phyloP scores from a whole-genome alignment of 2,888 invertebrate species.

The Polia nebulosa region DNA sequence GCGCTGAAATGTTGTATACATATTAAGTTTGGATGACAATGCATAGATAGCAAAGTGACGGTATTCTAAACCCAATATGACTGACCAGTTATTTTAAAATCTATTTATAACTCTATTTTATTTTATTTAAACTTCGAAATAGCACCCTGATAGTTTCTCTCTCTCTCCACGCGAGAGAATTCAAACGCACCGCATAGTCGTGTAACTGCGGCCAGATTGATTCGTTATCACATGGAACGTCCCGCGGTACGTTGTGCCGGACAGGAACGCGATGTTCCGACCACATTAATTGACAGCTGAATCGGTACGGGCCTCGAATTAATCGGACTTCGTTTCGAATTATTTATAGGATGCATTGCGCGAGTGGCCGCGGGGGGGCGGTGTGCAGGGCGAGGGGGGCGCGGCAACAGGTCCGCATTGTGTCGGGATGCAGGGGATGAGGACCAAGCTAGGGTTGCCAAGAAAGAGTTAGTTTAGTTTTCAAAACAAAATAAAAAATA shows the following conservation, averaged over 20 bases:
- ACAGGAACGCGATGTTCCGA: slow-evolving; percentile 66
- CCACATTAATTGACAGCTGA: slow-evolving; percentile 89
- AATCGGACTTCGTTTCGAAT: slow-evolving; percentile 86
- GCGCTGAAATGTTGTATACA: too few species aligned
- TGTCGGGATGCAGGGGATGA: slow-evolving; percentile 86
- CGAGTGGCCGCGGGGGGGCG: slow-evolving; percentile 70
- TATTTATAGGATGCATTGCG: slow-evolving; percentile 86
- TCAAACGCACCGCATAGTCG: slow-evolving; percentile 44
- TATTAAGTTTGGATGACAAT: too few species aligned
- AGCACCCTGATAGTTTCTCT: background rate
- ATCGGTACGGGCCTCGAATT: slow-evolving; percentile 88
- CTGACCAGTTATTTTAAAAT: too few species aligned
- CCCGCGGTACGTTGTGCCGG: slow-evolving; percentile 41
- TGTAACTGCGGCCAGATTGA: slow-evolving; percentile 53
- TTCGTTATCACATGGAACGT: slow-evolving; percentile 62
- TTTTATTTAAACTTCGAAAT: background rate
- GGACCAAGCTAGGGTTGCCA: slow-evolving; percentile 75
- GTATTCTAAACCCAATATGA: too few species aligned
- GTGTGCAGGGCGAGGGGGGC: slow-evolving; percentile 47
- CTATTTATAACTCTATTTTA: background rate
- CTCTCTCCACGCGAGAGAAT: background rate
- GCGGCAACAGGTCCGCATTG: slow-evolving; percentile 87
- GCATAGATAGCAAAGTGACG: too few species aligned
- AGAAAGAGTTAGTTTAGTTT: slow-evolving; percentile 41
- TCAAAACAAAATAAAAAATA: background rate